Conservation (phyloP, 2,888 invertebrate species). For the Bruchidius siliquastri region DNA sequence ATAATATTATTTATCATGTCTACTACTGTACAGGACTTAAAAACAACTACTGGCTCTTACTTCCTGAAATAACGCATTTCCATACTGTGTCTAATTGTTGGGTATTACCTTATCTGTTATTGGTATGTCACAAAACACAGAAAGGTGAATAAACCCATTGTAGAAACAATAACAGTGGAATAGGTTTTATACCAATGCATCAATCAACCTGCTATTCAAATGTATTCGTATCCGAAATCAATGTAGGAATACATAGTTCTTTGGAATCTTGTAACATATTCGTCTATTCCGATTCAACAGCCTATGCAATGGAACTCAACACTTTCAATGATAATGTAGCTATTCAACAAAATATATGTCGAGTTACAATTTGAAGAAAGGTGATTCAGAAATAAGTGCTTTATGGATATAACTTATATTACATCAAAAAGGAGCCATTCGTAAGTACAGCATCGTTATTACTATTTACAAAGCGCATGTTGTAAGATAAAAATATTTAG, state of each 20-base stretch:
- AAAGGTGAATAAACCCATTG: constrained; percentile 9
- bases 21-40: neutral
- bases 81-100: neutral
- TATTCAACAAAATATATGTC: too few relatives aligned
- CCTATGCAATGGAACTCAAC: too few relatives aligned
- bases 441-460: neutral
- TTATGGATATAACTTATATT: neutral
- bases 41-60: neutral
- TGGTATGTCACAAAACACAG: constrained; percentile 1
- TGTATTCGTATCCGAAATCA: neutral
- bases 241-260: neutral
- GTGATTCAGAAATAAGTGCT: neutral
- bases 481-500: too few relatives aligned
- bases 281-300: too few relatives aligned
- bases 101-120: neutral
- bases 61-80: constrained; percentile 1
- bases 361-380: neutral
- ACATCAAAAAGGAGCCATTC: neutral
- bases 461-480: too few relatives aligned
- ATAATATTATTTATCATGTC: neutral
- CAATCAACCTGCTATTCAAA: neutral
- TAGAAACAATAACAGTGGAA: constrained; percentile 8
- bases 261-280: too few relatives aligned
- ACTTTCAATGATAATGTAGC: too few relatives aligned
- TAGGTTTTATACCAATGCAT: neutral